Evolutionary conservation across 1,140 invertebrate genomes (phyloP).

Genomic region (Ceratina japonica): DNA sequence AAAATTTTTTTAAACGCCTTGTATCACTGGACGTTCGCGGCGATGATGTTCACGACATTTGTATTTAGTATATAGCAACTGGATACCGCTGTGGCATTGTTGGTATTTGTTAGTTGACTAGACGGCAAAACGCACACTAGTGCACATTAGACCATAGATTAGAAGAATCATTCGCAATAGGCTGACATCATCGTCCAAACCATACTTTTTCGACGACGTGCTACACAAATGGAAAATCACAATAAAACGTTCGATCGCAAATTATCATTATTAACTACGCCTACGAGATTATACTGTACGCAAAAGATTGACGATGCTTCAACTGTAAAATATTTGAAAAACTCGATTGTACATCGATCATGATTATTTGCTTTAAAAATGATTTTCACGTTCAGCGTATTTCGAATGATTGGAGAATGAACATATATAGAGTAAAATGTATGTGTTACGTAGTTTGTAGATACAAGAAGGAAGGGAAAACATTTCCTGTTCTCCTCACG

Average conservation of each 20-base stretch:
- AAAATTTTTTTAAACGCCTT: constrained; percentile 43
- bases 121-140: constrained; percentile 1
- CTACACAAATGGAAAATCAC: too few species aligned
- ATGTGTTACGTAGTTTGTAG: constrained; percentile 25
- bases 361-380: not conserved
- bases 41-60: constrained; percentile 9
- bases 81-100: constrained; percentile 17
- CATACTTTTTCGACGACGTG: too few species aligned
- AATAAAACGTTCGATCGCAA: too few species aligned
- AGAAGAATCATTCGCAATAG: constrained; percentile 30
- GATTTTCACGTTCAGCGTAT: constrained; percentile 8
- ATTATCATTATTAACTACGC: too few species aligned
- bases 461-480: not conserved
- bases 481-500: not conserved
- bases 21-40: constrained; percentile 33
- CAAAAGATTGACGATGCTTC: too few species aligned
- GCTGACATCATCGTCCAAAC: not conserved
- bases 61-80: not conserved
- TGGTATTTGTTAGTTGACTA: constrained; percentile 19
- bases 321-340: too few species aligned
- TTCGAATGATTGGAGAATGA: constrained; percentile 29
- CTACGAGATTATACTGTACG: too few species aligned
- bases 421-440: not conserved
- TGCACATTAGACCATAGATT: constrained; percentile 32
- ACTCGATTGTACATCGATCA: too few species aligned